Evolutionary conservation across 2,113 vertebrate genomes (phyloP), one percentile per base, ranked within the genome.

Genomic region (Anas platyrhynchos): DNA sequence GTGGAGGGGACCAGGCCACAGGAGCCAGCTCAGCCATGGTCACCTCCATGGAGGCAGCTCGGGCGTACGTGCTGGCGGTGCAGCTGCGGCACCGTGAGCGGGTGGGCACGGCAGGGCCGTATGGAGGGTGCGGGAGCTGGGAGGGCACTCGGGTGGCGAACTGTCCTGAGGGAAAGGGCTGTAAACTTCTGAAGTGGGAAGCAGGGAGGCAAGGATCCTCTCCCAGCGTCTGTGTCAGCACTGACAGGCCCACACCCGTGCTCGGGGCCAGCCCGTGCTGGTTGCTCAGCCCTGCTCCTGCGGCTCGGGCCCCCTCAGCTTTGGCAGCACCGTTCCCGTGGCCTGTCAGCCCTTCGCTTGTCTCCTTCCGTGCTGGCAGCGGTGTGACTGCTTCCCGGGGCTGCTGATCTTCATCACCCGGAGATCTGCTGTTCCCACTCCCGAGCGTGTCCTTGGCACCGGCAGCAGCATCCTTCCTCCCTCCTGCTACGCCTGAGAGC

Each of bases 171-270:
- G 74, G 86, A 86, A 92, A 75, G 43, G 86, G 71, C 93, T 91
- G 68, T 61, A 82, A 97, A 97, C 54, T 95, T 96, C 84, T 11
- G 16, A 92, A 92, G 93, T 41, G 23, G 71, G 56, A 87, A 76
- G 74, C 71, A 85, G 50, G 71, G 58, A 85, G 79, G 46, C 36
- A 12, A 43, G 61, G 22, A 72, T 50, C 16, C 17, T 88, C 55
- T 80, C 79, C 75, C 5, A 7, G 54, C 46, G 84, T 61, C 38
- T 91, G 61, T 61, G 73, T 67, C 62, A 72, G 81, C 54, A 54
- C 9, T 23, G 0, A 73, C 71, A 90, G 96, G 95, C 96, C 94
- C 79, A 52, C 62, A 2, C 58, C n/a, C 38, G 34, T 14, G 2
- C 48, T 62, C 69, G 4, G 23, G 55, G 65, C 44, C 0, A 2